Conservation (phyloP, 2,888 invertebrate genomes). For the Hermaeophaga mercurialis region DNA sequence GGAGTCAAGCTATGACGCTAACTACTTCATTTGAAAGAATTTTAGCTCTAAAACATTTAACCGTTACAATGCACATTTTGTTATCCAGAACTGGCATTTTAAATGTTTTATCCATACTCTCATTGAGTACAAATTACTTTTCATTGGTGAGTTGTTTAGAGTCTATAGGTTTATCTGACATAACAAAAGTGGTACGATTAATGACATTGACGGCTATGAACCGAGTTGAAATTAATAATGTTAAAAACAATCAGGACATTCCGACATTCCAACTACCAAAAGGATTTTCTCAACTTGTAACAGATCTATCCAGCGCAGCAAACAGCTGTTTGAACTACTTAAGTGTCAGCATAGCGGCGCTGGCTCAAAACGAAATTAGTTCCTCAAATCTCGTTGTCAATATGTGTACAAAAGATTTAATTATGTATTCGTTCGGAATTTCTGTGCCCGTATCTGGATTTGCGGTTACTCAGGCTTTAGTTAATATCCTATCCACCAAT, state of each 20-base stretch:
- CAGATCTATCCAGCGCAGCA: constrained; percentile 48
- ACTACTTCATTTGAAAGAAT: constrained; percentile 59
- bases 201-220: constrained; percentile 66
- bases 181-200: constrained; percentile 63
- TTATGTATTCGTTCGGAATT: constrained; percentile 58
- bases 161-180: constrained; percentile 61
- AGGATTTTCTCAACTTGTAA: constrained; percentile 48
- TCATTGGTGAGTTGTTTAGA: constrained; percentile 52
- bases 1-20: constrained; percentile 61
- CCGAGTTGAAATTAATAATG: constrained; percentile 56
- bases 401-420: constrained; percentile 62
- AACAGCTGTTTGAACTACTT: constrained; percentile 53
- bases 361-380: constrained; percentile 62
- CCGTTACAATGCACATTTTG: constrained; percentile 61
- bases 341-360: constrained; percentile 59
- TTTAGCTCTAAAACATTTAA: constrained; percentile 60
- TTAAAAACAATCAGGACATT: constrained; percentile 45
- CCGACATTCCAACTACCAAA: constrained; percentile 44
- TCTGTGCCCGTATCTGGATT: constrained; percentile 54
- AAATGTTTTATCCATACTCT: constrained; percentile 59
- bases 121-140: constrained; percentile 48
- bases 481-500: constrained; percentile 61
- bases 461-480: constrained; percentile 66
- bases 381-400: constrained; percentile 63
- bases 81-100: constrained; percentile 64